Evolutionary conservation across 1,140 invertebrate genomes (phyloP).

Genomic region (Drosophila sp.): DNA sequence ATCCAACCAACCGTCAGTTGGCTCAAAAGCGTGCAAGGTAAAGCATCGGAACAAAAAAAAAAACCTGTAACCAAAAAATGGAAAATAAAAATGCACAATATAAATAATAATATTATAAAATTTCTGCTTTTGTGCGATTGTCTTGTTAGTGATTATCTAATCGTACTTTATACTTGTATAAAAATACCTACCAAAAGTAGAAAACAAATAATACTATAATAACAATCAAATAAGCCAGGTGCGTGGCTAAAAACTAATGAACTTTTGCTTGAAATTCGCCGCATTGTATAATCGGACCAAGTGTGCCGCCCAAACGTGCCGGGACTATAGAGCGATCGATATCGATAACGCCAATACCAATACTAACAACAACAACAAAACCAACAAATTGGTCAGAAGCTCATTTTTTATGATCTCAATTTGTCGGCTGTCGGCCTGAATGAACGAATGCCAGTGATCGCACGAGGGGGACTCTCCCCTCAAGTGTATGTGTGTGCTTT

Average conservation of each 20-base stretch:
- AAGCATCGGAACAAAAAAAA: conserved; percentile 62
- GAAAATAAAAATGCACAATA: conserved; percentile 6
- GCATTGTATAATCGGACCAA: conserved; percentile 69
- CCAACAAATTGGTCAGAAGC: conserved; percentile 16
- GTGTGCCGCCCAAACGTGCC: conserved; percentile 55
- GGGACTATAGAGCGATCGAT: conserved; percentile 43
- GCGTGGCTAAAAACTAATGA: conserved; percentile 42
- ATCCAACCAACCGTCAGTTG: conserved; percentile 72
- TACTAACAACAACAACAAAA: not conserved
- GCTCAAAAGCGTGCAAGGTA: conserved; percentile 65
- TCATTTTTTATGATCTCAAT: conserved; percentile 24
- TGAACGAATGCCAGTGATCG: not conserved
- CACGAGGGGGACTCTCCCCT: not conserved
- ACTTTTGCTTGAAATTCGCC: conserved; percentile 41
- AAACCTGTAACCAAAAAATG: conserved; percentile 19
- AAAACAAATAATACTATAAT: conserved; percentile 33
- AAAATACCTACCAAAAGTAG: conserved; percentile 38
- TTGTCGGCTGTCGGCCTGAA: not conserved
- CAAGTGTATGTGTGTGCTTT: not conserved
- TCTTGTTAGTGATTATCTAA: conserved; percentile 66
- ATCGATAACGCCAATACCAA: conserved; percentile 1
- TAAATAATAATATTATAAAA: conserved; percentile 11
- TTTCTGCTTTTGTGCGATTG: conserved; percentile 28
- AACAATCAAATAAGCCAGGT: conserved; percentile 21
- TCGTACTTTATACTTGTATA: conserved; percentile 47